Percentiles rank a stretch among this genome's conserved stretches.
phyloP scores from a whole-genome alignment of 2,888 invertebrate genomes.

The Agonopterix arenella region DNA sequence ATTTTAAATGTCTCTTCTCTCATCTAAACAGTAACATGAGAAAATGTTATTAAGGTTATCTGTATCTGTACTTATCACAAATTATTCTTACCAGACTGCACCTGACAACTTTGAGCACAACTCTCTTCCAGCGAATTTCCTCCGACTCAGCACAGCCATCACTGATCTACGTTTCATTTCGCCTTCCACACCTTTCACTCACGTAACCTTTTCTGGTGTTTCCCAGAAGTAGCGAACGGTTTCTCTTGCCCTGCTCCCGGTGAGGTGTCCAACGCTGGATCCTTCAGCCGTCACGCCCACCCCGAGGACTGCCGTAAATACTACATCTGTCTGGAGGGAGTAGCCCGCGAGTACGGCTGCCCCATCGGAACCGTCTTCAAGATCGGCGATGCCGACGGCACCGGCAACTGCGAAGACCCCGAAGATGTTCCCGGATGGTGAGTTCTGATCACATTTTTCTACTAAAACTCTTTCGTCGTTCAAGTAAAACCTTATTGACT shows the following conservation, averaged over 20 bases:
- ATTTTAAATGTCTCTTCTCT: no score
- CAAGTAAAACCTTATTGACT: slow-evolving; percentile 47
- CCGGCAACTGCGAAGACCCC: slow-evolving; percentile 95
- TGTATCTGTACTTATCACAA: background rate
- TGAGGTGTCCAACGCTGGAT: slow-evolving; percentile 88
- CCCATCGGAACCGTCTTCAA: slow-evolving; percentile 97
- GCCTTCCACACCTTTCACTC: slow-evolving; percentile 42
- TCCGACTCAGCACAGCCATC: slow-evolving; percentile 26
- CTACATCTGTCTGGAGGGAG: slow-evolving; percentile 94
- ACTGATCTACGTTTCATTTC: slow-evolving; percentile 38
- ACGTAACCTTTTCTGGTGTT: slow-evolving; percentile 51
- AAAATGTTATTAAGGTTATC: no score
- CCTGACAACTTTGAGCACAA: slow-evolving; percentile 15
- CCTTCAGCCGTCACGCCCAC: slow-evolving; percentile 96
- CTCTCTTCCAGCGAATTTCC: slow-evolving; percentile 26
- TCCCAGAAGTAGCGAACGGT: slow-evolving; percentile 92
- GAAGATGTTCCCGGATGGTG: slow-evolving; percentile 97
- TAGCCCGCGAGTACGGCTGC: slow-evolving; percentile 95
- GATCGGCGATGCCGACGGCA: slow-evolving; percentile 92
- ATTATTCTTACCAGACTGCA: slow-evolving; percentile 1
- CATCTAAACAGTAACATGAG: no score
- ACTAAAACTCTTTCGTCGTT: slow-evolving; percentile 26
- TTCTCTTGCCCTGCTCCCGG: slow-evolving; percentile 91
- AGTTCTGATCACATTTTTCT: slow-evolving; percentile 47
- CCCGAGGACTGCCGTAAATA: slow-evolving; percentile 97